Evolutionary conservation across 1,140 invertebrate genomes (phyloP).

Genomic region (Panagrolaimus sp.): DNA sequence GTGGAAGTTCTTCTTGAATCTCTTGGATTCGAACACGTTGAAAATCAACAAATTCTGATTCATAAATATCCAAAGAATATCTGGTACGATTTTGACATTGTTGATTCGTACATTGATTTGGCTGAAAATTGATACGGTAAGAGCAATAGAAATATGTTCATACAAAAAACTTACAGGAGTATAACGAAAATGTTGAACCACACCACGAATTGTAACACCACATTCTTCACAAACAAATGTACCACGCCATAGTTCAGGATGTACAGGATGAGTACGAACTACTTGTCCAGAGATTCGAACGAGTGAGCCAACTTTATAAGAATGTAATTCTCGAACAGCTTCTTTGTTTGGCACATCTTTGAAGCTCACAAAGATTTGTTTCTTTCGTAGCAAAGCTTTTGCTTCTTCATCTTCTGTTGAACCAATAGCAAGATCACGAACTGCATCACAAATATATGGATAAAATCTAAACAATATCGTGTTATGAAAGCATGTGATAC

Average conservation of each 20-base stretch:
- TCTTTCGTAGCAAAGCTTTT: slow-evolving; percentile 24
- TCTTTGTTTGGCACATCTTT: slow-evolving; percentile 75
- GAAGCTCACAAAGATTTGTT: slow-evolving; percentile 67
- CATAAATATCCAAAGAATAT: slow-evolving; percentile 85
- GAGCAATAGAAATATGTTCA: too few species aligned
- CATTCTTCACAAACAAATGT: slow-evolving; percentile 94
- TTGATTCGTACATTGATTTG: slow-evolving; percentile 88
- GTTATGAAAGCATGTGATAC: too few species aligned
- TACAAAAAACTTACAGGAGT: slow-evolving; percentile 65
- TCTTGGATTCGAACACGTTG: slow-evolving; percentile 98
- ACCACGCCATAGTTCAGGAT: slow-evolving; percentile 81
- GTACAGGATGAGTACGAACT: slow-evolving; percentile 91
- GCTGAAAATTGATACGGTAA: slow-evolving; percentile 63
- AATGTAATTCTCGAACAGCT: slow-evolving; percentile 80
- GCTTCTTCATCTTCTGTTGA: slow-evolving; percentile 41
- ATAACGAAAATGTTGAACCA: slow-evolving; percentile 90
- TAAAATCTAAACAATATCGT: slow-evolving; percentile 69
- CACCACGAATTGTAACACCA: slow-evolving; percentile 84
- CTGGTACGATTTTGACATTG: slow-evolving; percentile 82
- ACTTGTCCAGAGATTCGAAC: slow-evolving; percentile 94
- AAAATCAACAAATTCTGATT: slow-evolving; percentile 93
- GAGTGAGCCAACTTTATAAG: slow-evolving; percentile 86
- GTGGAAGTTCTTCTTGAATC: slow-evolving; percentile 88
- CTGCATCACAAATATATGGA: slow-evolving; percentile 84
- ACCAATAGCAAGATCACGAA: slow-evolving; percentile 69